Conservation (phyloP, 2,113 vertebrate species). For the Vidua chalybeata region DNA sequence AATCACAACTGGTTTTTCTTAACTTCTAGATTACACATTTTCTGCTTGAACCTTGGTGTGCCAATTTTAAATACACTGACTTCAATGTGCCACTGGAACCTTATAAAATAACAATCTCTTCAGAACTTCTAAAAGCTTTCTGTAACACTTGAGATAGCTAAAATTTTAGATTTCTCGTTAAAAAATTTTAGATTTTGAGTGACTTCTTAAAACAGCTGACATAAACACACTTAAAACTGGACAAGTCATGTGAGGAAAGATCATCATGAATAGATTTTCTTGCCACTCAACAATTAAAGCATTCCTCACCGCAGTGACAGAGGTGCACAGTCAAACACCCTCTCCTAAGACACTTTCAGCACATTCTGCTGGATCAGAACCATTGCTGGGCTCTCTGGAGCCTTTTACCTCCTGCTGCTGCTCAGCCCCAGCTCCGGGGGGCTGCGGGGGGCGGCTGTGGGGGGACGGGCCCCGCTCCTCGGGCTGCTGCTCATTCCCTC, state of each 20-base stretch:
- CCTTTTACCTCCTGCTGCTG: constrained; percentile 54
- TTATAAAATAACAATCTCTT: not conserved
- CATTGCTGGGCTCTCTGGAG: accelerated
- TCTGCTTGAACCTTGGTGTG: not conserved
- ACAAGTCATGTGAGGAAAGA: not conserved
- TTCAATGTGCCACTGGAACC: not conserved
- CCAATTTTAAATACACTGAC: not conserved
- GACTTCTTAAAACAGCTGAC: not conserved
- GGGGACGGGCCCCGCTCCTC: not conserved
- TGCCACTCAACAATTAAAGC: not conserved
- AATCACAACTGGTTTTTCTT: not conserved
- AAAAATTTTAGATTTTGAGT: not conserved
- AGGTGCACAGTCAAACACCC: accelerated
- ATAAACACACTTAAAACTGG: not conserved
- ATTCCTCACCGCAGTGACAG: not conserved
- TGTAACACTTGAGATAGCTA: not conserved
- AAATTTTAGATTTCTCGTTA: not conserved
- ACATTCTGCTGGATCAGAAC: accelerated
- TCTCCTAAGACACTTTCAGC: not conserved
- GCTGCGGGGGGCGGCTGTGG: not conserved
- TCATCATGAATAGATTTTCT: accelerated
- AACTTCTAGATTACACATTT: not conserved
- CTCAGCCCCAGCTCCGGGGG: not conserved
- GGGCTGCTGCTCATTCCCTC: not conserved
- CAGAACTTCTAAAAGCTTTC: not conserved